Evolutionary conservation across 1,140 invertebrate species (phyloP).

Genomic region (Atta texana): DNA sequence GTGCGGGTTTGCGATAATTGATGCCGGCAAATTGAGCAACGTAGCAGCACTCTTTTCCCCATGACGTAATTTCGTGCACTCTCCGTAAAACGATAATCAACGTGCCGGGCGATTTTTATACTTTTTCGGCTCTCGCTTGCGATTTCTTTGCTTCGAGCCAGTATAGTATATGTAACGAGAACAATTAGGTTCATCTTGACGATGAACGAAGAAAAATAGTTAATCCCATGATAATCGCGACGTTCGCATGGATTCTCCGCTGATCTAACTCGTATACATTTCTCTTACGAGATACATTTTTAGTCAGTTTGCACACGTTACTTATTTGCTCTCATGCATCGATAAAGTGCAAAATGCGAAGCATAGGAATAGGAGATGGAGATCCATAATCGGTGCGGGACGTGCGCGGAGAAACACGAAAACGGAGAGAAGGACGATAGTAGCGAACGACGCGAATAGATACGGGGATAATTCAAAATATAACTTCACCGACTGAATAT

Average conservation of each 20-base stretch:
- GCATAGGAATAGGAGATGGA: not conserved
- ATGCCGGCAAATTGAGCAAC: slow-evolving; percentile 78
- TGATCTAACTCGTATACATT: not conserved
- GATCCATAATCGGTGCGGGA: not conserved
- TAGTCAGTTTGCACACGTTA: slow-evolving; percentile 24
- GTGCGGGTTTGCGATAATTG: slow-evolving; percentile 75
- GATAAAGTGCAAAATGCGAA: slow-evolving; percentile 30
- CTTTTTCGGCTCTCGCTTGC: not conserved
- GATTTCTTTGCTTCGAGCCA: not conserved
- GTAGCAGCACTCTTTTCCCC: slow-evolving; percentile 54
- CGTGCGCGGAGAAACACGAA: not conserved
- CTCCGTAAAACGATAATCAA: slow-evolving; percentile 29
- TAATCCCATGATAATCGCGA: not conserved
- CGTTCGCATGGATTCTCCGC: not conserved
- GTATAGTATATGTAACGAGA: not conserved
- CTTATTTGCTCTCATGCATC: not conserved
- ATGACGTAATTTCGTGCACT: slow-evolving; percentile 53
- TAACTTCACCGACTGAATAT: slow-evolving; percentile 47
- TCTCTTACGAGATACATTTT: slow-evolving; percentile 8
- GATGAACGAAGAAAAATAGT: not conserved
- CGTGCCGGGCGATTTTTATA: slow-evolving; percentile 27
- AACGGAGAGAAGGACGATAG: not conserved
- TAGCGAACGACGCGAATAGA: slow-evolving; percentile 46
- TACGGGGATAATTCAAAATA: slow-evolving; percentile 31
- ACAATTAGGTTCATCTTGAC: slow-evolving; percentile 24